phyloP scores from a whole-genome alignment of 2,113 vertebrate species.

The Sylvietta virens region DNA sequence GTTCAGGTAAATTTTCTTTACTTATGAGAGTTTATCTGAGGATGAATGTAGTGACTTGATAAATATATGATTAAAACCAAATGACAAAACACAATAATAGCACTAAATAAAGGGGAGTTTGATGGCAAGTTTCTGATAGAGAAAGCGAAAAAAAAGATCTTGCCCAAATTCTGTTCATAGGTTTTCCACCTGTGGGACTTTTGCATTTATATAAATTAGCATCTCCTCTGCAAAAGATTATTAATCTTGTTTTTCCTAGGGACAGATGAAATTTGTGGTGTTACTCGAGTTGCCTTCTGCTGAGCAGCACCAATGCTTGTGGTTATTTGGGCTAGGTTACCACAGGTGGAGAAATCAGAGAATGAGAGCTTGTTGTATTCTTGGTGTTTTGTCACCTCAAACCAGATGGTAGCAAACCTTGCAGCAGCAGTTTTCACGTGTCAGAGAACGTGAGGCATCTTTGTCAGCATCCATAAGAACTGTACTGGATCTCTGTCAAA shows the following conservation, averaged over 20 bases:
- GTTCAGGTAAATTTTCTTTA: not conserved
- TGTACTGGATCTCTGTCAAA: not conserved
- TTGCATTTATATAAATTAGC: not conserved
- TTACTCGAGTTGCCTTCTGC: not conserved
- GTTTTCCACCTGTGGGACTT: not conserved
- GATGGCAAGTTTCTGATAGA: not conserved
- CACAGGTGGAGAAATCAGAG: not conserved
- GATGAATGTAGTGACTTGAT: not conserved
- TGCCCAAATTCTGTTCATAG: not conserved
- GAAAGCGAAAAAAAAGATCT: not conserved
- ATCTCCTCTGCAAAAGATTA: not conserved
- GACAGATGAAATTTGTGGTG: not conserved
- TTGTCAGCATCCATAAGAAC: not conserved
- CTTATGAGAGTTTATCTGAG: not conserved
- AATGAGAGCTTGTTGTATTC: not conserved
- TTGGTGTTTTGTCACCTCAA: not conserved
- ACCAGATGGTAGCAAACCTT: not conserved
- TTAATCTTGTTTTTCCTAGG: not conserved
- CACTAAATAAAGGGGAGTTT: not conserved
- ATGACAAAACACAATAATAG: not conserved
- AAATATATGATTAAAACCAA: not conserved
- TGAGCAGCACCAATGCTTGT: not conserved
- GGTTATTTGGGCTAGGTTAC: not conserved
- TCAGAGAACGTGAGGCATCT: not conserved
- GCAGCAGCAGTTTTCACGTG: not conserved